phyloP scores from a whole-genome alignment of 2,797 vertebrate genomes.

The Coccyzus lansbergi region DNA sequence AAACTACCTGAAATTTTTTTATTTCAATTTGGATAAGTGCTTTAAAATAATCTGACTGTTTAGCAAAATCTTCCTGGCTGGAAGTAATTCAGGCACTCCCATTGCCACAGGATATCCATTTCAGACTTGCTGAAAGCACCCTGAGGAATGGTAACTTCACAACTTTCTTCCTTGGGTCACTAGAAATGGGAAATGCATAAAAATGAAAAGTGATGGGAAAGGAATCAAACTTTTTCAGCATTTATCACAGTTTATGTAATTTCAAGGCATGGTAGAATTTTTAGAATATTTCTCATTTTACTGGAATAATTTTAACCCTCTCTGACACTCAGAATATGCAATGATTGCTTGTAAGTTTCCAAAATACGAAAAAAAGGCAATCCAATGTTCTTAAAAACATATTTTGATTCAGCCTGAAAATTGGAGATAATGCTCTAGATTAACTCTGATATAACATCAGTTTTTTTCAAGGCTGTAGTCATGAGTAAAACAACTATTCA shows the following conservation, averaged over 20 bases:
- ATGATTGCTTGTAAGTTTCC: background rate
- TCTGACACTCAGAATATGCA: background rate
- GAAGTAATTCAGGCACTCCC: background rate
- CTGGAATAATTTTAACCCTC: background rate
- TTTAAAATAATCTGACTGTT: background rate
- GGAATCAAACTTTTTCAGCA: background rate
- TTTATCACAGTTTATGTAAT: background rate
- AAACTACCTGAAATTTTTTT: constrained; percentile 17
- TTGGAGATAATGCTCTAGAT: background rate
- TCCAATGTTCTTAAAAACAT: background rate
- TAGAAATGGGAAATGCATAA: background rate
- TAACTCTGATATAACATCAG: background rate
- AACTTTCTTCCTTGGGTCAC: background rate
- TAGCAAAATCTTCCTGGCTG: background rate
- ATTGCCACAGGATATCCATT: background rate
- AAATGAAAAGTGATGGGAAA: background rate
- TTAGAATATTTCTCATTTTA: background rate
- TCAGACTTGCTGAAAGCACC: background rate
- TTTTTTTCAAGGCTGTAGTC: background rate
- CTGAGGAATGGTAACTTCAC: background rate
- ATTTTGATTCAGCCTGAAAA: constrained; percentile 15
- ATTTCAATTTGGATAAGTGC: background rate
- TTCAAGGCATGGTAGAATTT: background rate
- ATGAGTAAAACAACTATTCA: background rate
- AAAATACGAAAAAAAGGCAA: background rate